Evolutionary conservation across 2,888 invertebrate genomes (phyloP).

Genomic region (Fragum whitleyi): DNA sequence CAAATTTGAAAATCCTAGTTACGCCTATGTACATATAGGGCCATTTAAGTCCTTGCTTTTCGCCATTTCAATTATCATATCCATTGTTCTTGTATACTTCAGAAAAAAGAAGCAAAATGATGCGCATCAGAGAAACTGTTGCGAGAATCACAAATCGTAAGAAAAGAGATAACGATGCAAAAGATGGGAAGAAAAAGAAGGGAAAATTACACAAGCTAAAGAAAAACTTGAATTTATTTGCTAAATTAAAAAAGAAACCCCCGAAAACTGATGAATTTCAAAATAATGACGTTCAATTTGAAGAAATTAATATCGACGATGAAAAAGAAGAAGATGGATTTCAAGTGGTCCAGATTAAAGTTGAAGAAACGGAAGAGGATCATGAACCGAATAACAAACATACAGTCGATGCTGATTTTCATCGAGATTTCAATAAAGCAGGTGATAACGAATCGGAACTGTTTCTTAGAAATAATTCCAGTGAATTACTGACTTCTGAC

Average conservation of each 20-base stretch:
- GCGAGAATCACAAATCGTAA: background rate
- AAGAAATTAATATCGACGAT: background rate
- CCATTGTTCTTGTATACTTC: too few species aligned
- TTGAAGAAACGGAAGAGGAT: conserved; percentile 10
- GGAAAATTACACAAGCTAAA: conserved; percentile 10
- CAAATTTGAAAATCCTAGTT: too few species aligned
- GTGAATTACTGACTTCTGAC: conserved; percentile 14
- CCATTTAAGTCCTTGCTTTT: too few species aligned
- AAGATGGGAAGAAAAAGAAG: background rate
- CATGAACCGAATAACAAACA: background rate
- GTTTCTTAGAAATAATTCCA: background rate
- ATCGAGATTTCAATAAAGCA: conserved; percentile 4
- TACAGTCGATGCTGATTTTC: conserved; percentile 34
- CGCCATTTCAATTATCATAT: too few species aligned
- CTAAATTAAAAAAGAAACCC: conserved; percentile 24
- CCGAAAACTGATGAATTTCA: background rate
- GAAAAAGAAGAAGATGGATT: conserved; percentile 16
- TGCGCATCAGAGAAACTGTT: conserved; percentile 9
- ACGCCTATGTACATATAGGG: too few species aligned
- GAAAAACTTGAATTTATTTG: conserved; percentile 15
- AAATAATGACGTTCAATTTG: conserved; percentile 7
- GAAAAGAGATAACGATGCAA: background rate
- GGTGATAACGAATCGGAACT: background rate
- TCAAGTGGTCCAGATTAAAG: background rate
- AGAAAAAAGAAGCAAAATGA: background rate